Percentiles rank a stretch among this genome's conserved stretches.
phyloP scores from a whole-genome alignment of 2,797 vertebrate genomes.

The Schizopygopsis malacanthus region DNA sequence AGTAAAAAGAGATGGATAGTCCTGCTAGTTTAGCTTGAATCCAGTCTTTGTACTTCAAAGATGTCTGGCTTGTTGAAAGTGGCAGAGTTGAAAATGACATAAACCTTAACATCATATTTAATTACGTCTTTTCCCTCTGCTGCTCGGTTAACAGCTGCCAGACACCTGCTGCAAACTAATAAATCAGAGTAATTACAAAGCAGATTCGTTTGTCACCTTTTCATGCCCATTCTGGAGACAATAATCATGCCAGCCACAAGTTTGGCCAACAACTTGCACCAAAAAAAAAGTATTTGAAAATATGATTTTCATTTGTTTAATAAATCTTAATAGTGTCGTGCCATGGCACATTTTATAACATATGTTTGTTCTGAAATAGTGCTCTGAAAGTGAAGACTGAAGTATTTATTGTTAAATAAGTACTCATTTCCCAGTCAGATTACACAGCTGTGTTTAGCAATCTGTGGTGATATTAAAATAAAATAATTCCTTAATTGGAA shows the following conservation, averaged over 20 bases:
- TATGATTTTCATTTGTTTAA: not conserved
- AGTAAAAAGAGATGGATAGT: not conserved
- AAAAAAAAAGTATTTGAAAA: not conserved
- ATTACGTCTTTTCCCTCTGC: conserved; percentile 25
- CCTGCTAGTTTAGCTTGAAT: not conserved
- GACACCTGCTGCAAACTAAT: conserved; percentile 60
- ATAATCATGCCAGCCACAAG: conserved; percentile 27
- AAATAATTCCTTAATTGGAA: conserved; percentile 58
- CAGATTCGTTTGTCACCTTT: conserved; percentile 11
- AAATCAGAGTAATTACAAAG: conserved; percentile 15
- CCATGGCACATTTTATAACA: not conserved
- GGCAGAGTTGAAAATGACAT: conserved; percentile 29
- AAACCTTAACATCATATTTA: conserved; percentile 19
- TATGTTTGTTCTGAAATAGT: not conserved
- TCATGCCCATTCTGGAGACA: conserved; percentile 1
- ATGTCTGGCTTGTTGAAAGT: conserved; percentile 17
- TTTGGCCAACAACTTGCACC: not conserved
- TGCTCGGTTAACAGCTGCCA: conserved; percentile 44
- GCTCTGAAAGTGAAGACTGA: not conserved
- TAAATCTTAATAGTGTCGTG: not conserved
- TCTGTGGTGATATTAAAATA: conserved; percentile 68
- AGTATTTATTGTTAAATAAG: conserved; percentile 64
- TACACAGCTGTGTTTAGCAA: conserved; percentile 79
- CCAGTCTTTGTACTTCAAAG: conserved; percentile 19
- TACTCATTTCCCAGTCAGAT: not conserved